phyloP scores from a whole-genome alignment of 2,113 vertebrate genomes.

The Bostrychus sinensis region DNA sequence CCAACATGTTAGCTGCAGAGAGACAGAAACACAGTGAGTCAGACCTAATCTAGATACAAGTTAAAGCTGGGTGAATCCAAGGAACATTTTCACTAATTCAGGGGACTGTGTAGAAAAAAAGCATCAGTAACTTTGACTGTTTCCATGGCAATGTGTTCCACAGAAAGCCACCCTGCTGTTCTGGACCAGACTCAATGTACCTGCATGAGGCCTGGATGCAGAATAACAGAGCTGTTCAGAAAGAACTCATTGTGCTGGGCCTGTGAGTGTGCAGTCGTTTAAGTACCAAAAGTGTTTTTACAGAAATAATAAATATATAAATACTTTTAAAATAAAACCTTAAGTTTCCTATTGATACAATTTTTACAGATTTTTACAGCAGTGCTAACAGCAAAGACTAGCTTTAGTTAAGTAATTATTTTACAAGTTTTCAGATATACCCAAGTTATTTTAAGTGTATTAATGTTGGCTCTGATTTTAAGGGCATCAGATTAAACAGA shows the following conservation, averaged over 20 bases:
- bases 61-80: conserved; percentile 29
- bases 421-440: no score
- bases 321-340: neutral
- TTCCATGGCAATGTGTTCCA: conserved; percentile 37
- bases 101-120: conserved; percentile 11
- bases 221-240: conserved; percentile 39
- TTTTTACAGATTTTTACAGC: neutral
- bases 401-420: neutral
- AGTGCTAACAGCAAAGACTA: neutral
- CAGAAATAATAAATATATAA: neutral
- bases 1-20: conserved; percentile 79
- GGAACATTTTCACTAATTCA: conserved; percentile 19
- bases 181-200: conserved; percentile 50
- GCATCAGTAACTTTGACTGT: conserved; percentile 10
- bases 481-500: no score
- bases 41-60: conserved; percentile 20
- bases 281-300: conserved; percentile 1
- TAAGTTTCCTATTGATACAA: conserved; percentile 1
- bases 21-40: conserved; percentile 15
- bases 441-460: no score
- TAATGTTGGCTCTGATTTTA: no score
- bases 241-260: conserved; percentile 48
- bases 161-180: conserved; percentile 48
- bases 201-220: conserved; percentile 40
- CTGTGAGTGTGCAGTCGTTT: neutral